Evolutionary conservation across 1,140 invertebrate genomes (phyloP).

Genomic region (Heliothis subflexa): DNA sequence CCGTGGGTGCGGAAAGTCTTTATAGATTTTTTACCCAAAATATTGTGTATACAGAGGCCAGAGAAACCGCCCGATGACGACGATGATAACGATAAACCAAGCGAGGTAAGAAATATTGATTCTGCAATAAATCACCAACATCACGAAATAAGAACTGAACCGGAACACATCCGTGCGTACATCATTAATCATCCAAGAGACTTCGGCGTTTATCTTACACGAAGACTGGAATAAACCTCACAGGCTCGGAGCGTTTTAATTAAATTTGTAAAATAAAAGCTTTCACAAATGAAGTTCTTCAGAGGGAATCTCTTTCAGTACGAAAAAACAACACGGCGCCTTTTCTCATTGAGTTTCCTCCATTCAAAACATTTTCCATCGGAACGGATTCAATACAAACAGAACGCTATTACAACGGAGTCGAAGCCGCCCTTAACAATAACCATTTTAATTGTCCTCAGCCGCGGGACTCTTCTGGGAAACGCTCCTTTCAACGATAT

Average conservation of each 20-base stretch:
- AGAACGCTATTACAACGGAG: conserved; percentile 67
- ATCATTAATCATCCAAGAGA: conserved; percentile 50
- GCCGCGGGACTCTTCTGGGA: conserved; percentile 70
- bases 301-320: conserved; percentile 64
- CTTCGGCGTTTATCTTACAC: conserved; percentile 44
- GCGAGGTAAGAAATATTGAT: conserved; percentile 85
- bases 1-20: conserved; percentile 96
- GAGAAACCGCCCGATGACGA: conserved; percentile 90
- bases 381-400: conserved; percentile 72
- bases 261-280: conserved; percentile 73
- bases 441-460: conserved; percentile 81
- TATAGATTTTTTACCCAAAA: conserved; percentile 95
- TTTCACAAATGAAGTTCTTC: conserved; percentile 68
- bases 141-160: conserved; percentile 37
- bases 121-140: conserved; percentile 41
- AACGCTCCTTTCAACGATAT: conserved; percentile 72
- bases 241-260: conserved; percentile 61
- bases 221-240: conserved; percentile 47
- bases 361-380: conserved; percentile 77
- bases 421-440: conserved; percentile 71
- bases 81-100: conserved; percentile 89
- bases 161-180: conserved; percentile 31
- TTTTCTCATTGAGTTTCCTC: conserved; percentile 73
- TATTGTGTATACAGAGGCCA: conserved; percentile 94
- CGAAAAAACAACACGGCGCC: conserved; percentile 68